These are phyloP conservation scores for Epinephelus lanceolatus DNA, from an alignment of 2,113 vertebrate genomes.

Conservation along the genomic window DNA sequence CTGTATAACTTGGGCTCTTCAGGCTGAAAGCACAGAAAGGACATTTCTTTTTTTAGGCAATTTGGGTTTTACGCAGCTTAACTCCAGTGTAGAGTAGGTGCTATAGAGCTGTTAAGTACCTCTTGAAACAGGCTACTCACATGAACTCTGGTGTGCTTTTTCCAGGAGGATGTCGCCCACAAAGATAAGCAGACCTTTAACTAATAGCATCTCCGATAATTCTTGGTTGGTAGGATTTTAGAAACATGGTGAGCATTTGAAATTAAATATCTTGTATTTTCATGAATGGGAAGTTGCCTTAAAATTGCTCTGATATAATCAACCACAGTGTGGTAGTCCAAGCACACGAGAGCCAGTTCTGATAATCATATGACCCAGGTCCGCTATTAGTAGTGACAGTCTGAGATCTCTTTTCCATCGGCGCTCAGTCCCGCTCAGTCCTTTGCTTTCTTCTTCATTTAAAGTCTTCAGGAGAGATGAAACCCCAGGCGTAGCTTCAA, in stretches of 20 bases:
- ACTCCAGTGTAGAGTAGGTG: conserved; percentile 30
- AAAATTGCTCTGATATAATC: neutral
- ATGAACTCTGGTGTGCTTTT: conserved; percentile 40
- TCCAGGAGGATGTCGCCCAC: conserved; percentile 30
- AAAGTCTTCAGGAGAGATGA: conserved; percentile 21
- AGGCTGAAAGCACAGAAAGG: conserved; percentile 15
- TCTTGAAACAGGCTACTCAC: conserved; percentile 45
- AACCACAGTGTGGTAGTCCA: neutral
- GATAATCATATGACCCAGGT: conserved; percentile 6
- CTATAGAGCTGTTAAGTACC: conserved; percentile 44
- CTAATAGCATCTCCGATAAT: conserved; percentile 13
- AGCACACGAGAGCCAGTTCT: conserved; percentile 17
- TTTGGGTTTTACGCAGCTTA: conserved; percentile 47
- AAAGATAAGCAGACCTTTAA: conserved; percentile 21
- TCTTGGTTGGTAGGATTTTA: neutral
- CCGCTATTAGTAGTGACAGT: conserved; percentile 13
- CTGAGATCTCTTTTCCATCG: neutral
- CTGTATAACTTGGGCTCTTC: conserved; percentile 6
- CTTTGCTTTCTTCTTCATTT: conserved; percentile 28
- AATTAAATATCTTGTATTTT: conserved; percentile 5
- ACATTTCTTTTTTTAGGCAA: conserved; percentile 40
- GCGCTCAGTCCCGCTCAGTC: neutral
- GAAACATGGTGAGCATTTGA: neutral
- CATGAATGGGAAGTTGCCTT: neutral
- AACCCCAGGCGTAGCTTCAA: conserved; percentile 25